A percentile compares a stretch with the other conserved stretches of the same genome.
These are phyloP conservation scores for Rhopilema esculentum DNA, from an alignment of 30 jellyfish, hydroid and myxozoan genomes.

Conservation along the genomic window DNA sequence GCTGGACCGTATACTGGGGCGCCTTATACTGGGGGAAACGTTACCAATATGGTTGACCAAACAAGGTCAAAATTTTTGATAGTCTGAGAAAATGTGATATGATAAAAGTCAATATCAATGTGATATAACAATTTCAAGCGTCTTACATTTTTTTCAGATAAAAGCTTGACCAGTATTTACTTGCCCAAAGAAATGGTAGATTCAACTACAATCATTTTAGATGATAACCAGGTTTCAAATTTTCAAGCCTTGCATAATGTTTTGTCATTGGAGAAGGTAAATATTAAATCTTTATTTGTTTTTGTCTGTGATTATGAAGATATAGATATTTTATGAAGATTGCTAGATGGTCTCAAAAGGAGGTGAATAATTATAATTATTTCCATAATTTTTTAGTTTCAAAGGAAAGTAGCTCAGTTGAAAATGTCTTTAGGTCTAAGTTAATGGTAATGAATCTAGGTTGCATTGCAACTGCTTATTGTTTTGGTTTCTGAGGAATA, in stretches of 20 bases:
- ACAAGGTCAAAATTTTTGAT: no score
- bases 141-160: background rate
- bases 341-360: background rate
- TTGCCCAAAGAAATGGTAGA: constrained; percentile 12
- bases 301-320: background rate
- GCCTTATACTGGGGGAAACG: no score
- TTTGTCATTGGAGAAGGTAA: constrained; percentile 17
- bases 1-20: no score
- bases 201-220: constrained; percentile 42
- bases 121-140: no score
- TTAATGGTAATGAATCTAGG: no score
- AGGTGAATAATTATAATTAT: no score
- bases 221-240: constrained; percentile 14
- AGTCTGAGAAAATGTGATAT: background rate
- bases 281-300: background rate
- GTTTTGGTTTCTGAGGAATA: no score
- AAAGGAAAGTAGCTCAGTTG: no score
- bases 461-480: no score
- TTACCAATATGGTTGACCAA: no score
- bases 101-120: background rate
- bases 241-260: background rate
- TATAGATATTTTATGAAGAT: background rate
- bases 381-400: no score
- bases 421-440: no score
- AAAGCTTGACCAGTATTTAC: background rate